Conservation (phyloP, 2,797 vertebrate genomes). For the Enteromius fasciolatus region DNA sequence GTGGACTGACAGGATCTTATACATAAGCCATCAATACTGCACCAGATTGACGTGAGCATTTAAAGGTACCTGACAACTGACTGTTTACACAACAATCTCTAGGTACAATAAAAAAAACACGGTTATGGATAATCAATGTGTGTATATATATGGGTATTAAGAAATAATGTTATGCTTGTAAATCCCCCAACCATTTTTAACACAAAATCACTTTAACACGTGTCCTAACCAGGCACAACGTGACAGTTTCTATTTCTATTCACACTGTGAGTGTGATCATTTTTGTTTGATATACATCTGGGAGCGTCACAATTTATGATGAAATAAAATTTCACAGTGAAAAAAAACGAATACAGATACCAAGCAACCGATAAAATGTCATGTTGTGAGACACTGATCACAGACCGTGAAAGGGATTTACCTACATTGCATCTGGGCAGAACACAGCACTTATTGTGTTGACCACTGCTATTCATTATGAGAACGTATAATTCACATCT, state of each 20-base stretch:
- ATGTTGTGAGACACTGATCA: background rate
- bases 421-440: background rate
- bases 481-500: background rate
- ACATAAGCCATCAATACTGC: constrained; percentile 28
- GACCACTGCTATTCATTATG: background rate
- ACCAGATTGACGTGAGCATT: background rate
- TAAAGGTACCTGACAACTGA: background rate
- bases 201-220: background rate
- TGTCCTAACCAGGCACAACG: background rate
- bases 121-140: no score
- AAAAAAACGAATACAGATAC: background rate
- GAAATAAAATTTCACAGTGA: background rate
- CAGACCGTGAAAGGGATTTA: background rate
- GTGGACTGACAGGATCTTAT: constrained; percentile 47
- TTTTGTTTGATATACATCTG: background rate
- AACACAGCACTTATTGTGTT: background rate
- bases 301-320: background rate
- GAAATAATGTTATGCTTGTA: background rate
- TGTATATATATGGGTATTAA: background rate
- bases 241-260: background rate
- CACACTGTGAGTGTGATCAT: background rate
- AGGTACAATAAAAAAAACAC: background rate
- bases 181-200: no score
- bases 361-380: background rate
- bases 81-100: constrained; percentile 11